Evolutionary conservation across 2,888 invertebrate species (phyloP).

Genomic region (Chymomyza caudatula): DNA sequence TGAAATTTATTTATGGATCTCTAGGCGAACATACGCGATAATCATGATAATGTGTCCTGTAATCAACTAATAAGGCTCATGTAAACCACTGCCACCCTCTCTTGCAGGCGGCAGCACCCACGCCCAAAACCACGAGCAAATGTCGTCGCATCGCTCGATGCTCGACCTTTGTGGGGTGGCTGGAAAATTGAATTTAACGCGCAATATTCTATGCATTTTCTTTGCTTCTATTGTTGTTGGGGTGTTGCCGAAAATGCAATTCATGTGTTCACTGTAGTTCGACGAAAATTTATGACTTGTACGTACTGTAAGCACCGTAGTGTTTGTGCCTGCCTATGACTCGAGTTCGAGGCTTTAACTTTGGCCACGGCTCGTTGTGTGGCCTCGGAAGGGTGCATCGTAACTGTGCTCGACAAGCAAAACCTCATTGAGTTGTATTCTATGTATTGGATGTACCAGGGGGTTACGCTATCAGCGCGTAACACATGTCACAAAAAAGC

Average conservation of each 20-base stretch:
- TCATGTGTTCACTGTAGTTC: slow-evolving; percentile 55
- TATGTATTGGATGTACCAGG: slow-evolving; percentile 19
- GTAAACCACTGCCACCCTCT: slow-evolving; percentile 20
- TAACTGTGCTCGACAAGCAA: background rate
- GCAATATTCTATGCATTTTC: slow-evolving; percentile 74
- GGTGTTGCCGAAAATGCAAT: slow-evolving; percentile 66
- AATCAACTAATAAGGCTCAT: slow-evolving; percentile 79
- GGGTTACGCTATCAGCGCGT: slow-evolving; percentile 60
- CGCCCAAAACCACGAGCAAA: slow-evolving; percentile 23
- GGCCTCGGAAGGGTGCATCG: slow-evolving; percentile 9
- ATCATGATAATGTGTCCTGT: slow-evolving; percentile 79
- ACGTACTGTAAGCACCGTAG: background rate
- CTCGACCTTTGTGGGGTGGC: slow-evolving; percentile 40
- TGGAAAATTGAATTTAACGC: slow-evolving; percentile 76
- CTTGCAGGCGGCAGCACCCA: slow-evolving; percentile 26
- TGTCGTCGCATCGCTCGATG: background rate
- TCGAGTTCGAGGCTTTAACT: slow-evolving; percentile 35
- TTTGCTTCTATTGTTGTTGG: slow-evolving; percentile 32
- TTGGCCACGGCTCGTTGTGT: slow-evolving; percentile 26
- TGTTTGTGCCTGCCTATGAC: background rate
- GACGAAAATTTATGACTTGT: slow-evolving; percentile 65
- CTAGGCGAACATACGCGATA: slow-evolving; percentile 72
- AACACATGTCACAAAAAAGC: slow-evolving; percentile 69
- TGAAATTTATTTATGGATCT: slow-evolving; percentile 59
- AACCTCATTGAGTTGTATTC: slow-evolving; percentile 39